Conservation (phyloP, 2,797 vertebrate genomes). For the Muscicapa comitata region DNA sequence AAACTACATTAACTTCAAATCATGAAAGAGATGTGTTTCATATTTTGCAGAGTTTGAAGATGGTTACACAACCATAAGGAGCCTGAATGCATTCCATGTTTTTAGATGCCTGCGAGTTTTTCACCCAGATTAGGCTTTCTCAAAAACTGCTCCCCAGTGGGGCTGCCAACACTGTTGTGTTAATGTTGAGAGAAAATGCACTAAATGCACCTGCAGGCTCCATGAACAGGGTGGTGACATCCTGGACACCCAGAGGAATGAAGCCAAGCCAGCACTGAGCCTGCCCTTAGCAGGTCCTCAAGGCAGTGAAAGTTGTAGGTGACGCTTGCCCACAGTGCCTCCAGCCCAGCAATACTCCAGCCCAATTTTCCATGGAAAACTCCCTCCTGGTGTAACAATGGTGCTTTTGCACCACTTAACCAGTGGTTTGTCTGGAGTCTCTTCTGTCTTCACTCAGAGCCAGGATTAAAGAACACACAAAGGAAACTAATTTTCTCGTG, state of each 20-base stretch:
- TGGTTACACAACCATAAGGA: not conserved
- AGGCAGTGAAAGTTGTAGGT: not conserved
- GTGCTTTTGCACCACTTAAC: too few species aligned
- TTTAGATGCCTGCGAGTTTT: not conserved
- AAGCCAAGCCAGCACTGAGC: not conserved
- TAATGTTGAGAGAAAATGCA: not conserved
- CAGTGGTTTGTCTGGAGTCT: too few species aligned
- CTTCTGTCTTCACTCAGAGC: too few species aligned
- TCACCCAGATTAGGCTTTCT: slow-evolving; percentile 11
- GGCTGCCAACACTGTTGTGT: not conserved
- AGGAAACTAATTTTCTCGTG: too few species aligned
- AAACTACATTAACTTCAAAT: not conserved
- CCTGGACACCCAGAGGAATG: not conserved
- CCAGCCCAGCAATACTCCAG: not conserved
- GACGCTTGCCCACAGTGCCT: not conserved
- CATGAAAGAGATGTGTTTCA: not conserved
- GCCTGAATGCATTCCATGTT: not conserved
- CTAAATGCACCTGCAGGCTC: not conserved
- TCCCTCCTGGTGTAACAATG: not conserved
- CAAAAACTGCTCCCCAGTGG: not conserved
- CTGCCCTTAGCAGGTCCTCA: not conserved
- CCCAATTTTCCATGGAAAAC: not conserved
- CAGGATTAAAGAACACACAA: too few species aligned
- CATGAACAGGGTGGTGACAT: not conserved
- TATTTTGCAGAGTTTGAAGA: not conserved